These are phyloP conservation scores for Pangasius sanitwongsei DNA, from an alignment of 2,797 vertebrate species.

Conservation along the genomic window DNA sequence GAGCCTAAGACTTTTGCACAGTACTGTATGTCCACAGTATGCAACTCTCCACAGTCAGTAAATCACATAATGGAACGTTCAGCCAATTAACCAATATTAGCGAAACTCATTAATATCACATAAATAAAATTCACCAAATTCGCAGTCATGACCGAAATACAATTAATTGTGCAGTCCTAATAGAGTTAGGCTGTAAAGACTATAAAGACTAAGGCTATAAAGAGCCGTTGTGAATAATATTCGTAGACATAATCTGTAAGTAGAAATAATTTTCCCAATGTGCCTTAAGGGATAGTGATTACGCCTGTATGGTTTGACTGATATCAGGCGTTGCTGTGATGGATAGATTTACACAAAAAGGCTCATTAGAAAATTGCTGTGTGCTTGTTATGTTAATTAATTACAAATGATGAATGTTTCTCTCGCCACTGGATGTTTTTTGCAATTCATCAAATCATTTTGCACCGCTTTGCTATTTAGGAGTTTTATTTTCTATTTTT, in stretches of 20 bases:
- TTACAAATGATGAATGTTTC: background rate
- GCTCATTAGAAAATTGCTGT: slow-evolving; percentile 4
- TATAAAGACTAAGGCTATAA: background rate
- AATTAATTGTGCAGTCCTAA: background rate
- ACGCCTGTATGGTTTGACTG: background rate
- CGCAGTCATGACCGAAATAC: background rate
- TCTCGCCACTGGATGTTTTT: background rate
- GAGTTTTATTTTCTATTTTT: background rate
- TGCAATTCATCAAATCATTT: background rate
- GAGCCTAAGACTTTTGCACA: too few relatives aligned
- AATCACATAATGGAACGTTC: too few relatives aligned
- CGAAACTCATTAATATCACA: background rate
- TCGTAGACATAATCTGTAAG: background rate
- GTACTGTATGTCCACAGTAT: too few relatives aligned
- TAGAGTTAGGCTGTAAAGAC: background rate
- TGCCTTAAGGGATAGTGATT: background rate
- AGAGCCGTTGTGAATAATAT: background rate
- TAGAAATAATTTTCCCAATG: background rate
- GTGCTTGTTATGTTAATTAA: slow-evolving; percentile 2
- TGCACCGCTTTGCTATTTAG: background rate
- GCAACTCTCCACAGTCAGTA: too few relatives aligned
- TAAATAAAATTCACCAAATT: background rate
- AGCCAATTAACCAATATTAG: background rate
- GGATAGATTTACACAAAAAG: background rate
- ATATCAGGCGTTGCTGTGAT: background rate